A percentile compares a stretch with the other conserved stretches of the same genome.
phyloP scores from a whole-genome alignment of 2,113 vertebrate genomes.

The Microtus montanus region DNA sequence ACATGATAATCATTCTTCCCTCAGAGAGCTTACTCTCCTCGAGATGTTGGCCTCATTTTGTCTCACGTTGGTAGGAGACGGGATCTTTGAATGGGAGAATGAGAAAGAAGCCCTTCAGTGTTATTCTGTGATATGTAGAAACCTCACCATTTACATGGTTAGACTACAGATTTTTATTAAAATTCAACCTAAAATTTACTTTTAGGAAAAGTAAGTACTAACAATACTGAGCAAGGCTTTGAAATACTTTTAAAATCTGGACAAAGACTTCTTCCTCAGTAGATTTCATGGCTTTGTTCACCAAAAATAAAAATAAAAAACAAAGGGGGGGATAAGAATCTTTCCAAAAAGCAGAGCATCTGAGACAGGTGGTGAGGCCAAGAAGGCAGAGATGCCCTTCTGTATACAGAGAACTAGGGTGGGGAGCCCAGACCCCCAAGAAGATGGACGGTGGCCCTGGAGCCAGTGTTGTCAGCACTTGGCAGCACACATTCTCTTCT shows the following conservation, averaged over 20 bases:
- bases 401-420: not conserved
- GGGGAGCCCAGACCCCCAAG: too few species aligned
- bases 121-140: not conserved
- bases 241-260: not conserved
- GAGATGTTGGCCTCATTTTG: rapidly evolving
- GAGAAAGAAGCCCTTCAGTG: not conserved
- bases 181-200: not conserved
- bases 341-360: not conserved
- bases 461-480: rapidly evolving
- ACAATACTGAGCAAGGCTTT: not conserved
- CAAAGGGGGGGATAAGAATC: not conserved
- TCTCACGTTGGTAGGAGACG: not conserved
- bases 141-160: not conserved
- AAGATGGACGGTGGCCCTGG: rapidly evolving
- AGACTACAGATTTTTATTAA: not conserved
- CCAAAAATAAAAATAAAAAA: too few species aligned
- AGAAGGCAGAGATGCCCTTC: rapidly evolving
- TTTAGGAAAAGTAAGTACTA: not conserved
- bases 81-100: not conserved
- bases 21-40: rapidly evolving
- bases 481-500: rapidly evolving
- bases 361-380: rapidly evolving
- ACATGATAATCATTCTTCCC: not conserved
- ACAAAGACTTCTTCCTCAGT: not conserved
- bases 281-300: not conserved